Percentiles rank a stretch among this genome's conserved stretches.
These are phyloP conservation scores for Spisula solida DNA, from an alignment of 2,888 invertebrate genomes.

Conservation along the genomic window DNA sequence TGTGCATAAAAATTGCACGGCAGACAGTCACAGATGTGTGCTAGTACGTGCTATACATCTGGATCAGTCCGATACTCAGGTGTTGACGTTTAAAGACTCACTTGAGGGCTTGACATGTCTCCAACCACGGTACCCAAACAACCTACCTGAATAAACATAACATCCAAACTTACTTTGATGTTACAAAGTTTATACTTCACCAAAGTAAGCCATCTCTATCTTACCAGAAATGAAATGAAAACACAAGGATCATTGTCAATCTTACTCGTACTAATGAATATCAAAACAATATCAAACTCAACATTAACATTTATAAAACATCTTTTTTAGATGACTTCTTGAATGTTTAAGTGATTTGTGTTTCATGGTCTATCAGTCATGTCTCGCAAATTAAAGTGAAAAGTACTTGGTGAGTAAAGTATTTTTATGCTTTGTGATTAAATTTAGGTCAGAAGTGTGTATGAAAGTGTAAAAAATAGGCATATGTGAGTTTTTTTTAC, in stretches of 20 bases:
- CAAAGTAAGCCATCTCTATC: constrained; percentile 35
- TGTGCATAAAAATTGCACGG: background rate
- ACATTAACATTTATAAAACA: constrained; percentile 22
- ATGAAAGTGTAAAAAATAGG: background rate
- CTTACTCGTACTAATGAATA: background rate
- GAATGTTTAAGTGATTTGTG: background rate
- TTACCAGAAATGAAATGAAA: constrained; percentile 32
- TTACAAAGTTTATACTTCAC: constrained; percentile 48
- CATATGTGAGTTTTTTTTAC: background rate
- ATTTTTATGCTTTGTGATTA: constrained; percentile 19
- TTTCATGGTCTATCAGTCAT: constrained; percentile 12
- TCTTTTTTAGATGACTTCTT: constrained; percentile 15
- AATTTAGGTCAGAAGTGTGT: constrained; percentile 16
- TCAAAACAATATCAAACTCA: constrained; percentile 25
- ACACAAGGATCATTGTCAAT: constrained; percentile 35
- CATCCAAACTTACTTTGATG: constrained; percentile 57
- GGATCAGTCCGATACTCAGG: background rate
- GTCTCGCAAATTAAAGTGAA: background rate
- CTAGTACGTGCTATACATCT: background rate
- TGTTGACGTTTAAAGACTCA: constrained; percentile 16
- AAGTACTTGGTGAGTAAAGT: background rate
- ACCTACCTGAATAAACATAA: constrained; percentile 40
- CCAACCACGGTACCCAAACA: constrained; percentile 21
- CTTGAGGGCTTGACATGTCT: constrained; percentile 30
- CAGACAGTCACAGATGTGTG: constrained; percentile 11